Percentiles rank a stretch among this genome's conserved stretches.
Conservation (phyloP, 2,888 invertebrate genomes). For the Eupeodes latifasciatus region DNA sequence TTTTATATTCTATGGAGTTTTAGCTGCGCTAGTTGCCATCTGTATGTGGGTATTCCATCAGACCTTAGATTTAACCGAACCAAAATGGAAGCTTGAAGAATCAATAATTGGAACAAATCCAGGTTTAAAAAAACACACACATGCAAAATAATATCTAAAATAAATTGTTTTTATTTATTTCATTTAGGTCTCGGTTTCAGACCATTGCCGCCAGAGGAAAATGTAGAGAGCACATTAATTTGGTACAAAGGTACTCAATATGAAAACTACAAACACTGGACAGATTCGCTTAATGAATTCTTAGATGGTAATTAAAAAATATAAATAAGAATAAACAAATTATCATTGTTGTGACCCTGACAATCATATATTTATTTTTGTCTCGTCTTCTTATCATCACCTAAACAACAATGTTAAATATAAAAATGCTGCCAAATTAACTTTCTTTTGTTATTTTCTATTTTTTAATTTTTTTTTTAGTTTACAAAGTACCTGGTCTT, state of each 20-base stretch:
- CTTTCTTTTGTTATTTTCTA: not conserved
- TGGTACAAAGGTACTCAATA: slow-evolving; percentile 94
- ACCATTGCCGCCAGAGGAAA: slow-evolving; percentile 93
- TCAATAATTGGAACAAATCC: slow-evolving; percentile 98
- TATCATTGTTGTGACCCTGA: not conserved
- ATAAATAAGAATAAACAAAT: not conserved
- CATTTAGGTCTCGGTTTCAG: slow-evolving; percentile 92
- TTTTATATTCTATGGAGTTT: slow-evolving; percentile 94
- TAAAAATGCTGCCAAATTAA: not conserved
- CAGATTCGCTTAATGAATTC: slow-evolving; percentile 89
- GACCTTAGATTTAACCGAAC: slow-evolving; percentile 94
- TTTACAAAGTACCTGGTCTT: slow-evolving; percentile 89
- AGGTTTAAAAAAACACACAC: slow-evolving; percentile 82
- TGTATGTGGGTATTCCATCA: slow-evolving; percentile 98
- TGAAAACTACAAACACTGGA: slow-evolving; percentile 92
- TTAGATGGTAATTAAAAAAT: slow-evolving; percentile 88
- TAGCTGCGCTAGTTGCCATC: slow-evolving; percentile 96
- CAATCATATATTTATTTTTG: not conserved
- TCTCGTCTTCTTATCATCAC: not conserved
- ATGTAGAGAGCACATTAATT: slow-evolving; percentile 97
- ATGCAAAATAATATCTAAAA: not conserved
- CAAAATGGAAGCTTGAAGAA: slow-evolving; percentile 93
- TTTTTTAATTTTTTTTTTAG: slow-evolving; percentile 83
- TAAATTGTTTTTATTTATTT: slow-evolving; percentile 77
- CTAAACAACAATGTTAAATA: too few species aligned